A percentile compares a stretch with the other conserved stretches of the same genome.
These are phyloP conservation scores for Carollia perspicillata DNA, from an alignment of 2,113 vertebrate genomes.

Conservation along the genomic window DNA sequence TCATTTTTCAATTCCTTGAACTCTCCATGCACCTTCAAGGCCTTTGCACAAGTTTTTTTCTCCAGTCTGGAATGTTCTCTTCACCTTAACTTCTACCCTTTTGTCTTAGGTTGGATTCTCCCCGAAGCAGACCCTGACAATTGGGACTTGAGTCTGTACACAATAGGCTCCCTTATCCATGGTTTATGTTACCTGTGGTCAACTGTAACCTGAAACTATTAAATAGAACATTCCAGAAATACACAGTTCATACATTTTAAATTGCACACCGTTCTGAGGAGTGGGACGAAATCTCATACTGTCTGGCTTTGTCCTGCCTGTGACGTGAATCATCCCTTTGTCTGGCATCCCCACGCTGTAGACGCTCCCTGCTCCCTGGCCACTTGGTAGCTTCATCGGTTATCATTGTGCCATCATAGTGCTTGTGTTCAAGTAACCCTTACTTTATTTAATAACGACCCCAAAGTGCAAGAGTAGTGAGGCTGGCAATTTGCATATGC, in stretches of 20 bases:
- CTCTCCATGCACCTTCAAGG: neutral
- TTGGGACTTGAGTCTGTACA: neutral
- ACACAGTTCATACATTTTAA: neutral
- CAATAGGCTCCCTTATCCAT: neutral
- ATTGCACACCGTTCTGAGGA: neutral
- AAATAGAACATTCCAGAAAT: neutral
- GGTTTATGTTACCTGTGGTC: neutral
- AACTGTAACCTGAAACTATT: neutral
- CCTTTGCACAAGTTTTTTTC: neutral
- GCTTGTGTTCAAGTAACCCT: neutral
- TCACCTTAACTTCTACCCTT: neutral
- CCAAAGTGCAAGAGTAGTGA: neutral
- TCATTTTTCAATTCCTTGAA: neutral
- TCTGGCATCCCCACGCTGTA: too few relatives aligned
- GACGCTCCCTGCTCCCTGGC: neutral
- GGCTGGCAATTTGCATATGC: neutral
- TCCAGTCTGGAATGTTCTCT: neutral
- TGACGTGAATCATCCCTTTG: neutral
- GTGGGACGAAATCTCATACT: neutral
- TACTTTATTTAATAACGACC: neutral
- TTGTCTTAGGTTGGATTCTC: neutral
- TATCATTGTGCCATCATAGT: neutral
- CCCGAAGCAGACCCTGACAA: neutral
- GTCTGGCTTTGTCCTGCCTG: neutral
- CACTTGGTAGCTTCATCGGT: neutral